Evolutionary conservation across 2,113 vertebrate genomes (phyloP).

Genomic region (Pelecanus crispus): DNA sequence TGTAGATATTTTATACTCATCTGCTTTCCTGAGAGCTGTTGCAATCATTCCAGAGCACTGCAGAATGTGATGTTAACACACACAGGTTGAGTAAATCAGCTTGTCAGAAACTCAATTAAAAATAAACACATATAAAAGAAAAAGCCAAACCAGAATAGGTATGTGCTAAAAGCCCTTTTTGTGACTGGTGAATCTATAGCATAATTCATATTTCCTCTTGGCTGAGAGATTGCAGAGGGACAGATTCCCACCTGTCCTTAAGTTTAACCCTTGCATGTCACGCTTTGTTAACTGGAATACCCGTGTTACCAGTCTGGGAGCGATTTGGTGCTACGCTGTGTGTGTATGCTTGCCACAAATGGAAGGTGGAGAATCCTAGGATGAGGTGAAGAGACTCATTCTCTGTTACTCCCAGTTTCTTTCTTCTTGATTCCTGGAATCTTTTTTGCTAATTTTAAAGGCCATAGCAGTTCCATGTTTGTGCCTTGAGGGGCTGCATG

Average conservation of each 20-base stretch:
- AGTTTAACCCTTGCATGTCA: not conserved
- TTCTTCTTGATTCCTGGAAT: not conserved
- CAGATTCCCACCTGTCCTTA: not conserved
- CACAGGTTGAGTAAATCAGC: not conserved
- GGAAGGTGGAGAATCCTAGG: not conserved
- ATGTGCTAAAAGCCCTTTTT: slow-evolving; percentile 43
- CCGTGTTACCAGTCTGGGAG: not conserved
- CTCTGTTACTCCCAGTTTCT: not conserved
- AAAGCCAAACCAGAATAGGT: not conserved
- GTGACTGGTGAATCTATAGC: not conserved
- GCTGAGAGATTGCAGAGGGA: not conserved
- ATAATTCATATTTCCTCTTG: not conserved
- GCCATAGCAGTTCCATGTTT: not conserved
- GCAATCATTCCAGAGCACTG: not conserved
- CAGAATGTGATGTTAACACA: not conserved
- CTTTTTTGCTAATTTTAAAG: not conserved
- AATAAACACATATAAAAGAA: not conserved
- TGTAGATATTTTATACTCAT: not conserved
- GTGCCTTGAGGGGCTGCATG: not conserved
- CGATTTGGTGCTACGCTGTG: rapidly evolving
- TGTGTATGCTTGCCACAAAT: not conserved
- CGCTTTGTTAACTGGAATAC: not conserved
- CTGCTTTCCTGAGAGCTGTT: slow-evolving; percentile 23
- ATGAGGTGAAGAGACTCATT: not conserved
- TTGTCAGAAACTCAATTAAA: not conserved